Evolutionary conservation across 1,140 invertebrate genomes (phyloP).

Genomic region (Hydropsyche tenuis): DNA sequence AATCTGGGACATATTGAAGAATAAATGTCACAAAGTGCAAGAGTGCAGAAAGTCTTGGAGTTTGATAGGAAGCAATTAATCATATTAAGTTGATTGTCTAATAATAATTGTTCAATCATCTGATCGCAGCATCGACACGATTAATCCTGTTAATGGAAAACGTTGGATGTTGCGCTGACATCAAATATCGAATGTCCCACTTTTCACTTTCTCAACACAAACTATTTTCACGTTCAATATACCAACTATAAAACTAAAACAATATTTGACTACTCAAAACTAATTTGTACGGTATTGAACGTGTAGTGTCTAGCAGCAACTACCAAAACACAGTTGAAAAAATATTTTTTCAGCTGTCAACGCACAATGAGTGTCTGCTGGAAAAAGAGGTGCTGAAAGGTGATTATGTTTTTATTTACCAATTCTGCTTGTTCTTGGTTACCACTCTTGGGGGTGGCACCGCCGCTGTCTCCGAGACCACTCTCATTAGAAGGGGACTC

Average conservation of each 20-base stretch:
- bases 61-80: conserved; percentile 44
- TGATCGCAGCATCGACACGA: conserved; percentile 43
- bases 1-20: conserved; percentile 23
- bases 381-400: not conserved
- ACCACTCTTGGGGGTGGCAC: conserved; percentile 28
- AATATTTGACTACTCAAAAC: too few relatives aligned
- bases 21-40: not conserved
- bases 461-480: conserved; percentile 40
- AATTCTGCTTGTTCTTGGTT: conserved; percentile 41
- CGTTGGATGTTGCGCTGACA: not conserved
- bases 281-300: too few relatives aligned
- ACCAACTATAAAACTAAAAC: too few relatives aligned
- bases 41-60: conserved; percentile 23
- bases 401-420: conserved; percentile 31
- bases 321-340: conserved; percentile 9
- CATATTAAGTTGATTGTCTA: conserved; percentile 42
- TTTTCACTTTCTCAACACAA: too few relatives aligned
- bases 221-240: too few relatives aligned
- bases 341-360: conserved; percentile 26
- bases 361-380: not conserved
- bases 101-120: conserved; percentile 45
- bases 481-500: conserved; percentile 37
- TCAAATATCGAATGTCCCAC: too few relatives aligned
- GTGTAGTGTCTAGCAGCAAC: not conserved
- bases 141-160: conserved; percentile 21